Evolutionary conservation across 2,797 vertebrate species (phyloP).

Genomic region (Poecile montanus): DNA sequence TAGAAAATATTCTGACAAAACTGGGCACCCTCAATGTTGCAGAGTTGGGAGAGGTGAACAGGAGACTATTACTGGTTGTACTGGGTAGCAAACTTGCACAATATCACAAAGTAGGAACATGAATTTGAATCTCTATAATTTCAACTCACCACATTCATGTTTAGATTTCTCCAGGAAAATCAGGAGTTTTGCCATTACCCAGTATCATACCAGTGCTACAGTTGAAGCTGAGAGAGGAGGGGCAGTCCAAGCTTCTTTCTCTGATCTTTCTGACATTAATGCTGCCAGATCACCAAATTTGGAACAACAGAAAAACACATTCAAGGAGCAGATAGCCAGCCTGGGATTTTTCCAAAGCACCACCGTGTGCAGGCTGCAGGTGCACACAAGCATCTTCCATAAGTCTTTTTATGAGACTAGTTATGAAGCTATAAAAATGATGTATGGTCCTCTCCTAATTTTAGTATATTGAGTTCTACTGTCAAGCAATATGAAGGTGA

Average conservation of each 20-base stretch:
- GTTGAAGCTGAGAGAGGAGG: not conserved
- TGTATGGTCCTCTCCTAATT: not conserved
- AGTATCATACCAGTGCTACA: not conserved
- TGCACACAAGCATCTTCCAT: not conserved
- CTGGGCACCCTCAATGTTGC: not conserved
- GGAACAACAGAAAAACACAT: not conserved
- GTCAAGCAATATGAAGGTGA: not conserved
- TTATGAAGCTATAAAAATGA: constrained; percentile 4
- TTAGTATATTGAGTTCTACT: not conserved
- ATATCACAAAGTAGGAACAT: not conserved
- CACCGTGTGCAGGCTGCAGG: not conserved
- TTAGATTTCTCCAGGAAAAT: not conserved
- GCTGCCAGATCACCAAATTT: not conserved
- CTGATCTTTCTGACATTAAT: accelerated
- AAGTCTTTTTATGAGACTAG: not conserved
- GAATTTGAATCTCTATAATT: not conserved
- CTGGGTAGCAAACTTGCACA: not conserved
- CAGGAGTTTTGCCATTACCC: not conserved
- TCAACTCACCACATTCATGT: not conserved
- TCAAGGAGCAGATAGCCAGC: not conserved
- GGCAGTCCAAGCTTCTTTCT: not conserved
- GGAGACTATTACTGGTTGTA: not conserved
- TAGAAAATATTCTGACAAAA: not conserved
- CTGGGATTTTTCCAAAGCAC: not conserved
- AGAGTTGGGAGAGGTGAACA: not conserved